These are phyloP conservation scores for Brachirus orientalis DNA, from an alignment of 2,113 vertebrate species.

Conservation along the genomic window DNA sequence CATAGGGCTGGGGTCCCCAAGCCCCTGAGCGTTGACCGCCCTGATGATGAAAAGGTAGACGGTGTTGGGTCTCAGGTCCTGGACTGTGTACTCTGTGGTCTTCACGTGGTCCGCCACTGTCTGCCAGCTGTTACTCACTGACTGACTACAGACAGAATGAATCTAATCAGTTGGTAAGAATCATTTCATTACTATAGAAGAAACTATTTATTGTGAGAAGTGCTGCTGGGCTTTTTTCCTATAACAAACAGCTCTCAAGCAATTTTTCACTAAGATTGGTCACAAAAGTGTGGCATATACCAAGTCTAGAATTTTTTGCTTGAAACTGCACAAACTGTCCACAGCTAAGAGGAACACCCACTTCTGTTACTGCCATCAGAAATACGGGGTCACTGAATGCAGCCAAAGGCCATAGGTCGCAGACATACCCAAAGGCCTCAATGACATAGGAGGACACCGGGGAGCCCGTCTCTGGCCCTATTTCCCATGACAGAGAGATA, in stretches of 20 bases:
- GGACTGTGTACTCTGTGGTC: slow-evolving; percentile 86
- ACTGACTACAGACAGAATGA: slow-evolving; percentile 82
- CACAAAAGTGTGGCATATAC: not conserved
- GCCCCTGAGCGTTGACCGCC: slow-evolving; percentile 90
- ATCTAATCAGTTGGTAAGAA: slow-evolving; percentile 12
- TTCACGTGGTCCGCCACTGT: slow-evolving; percentile 93
- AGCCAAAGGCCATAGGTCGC: slow-evolving; percentile 59
- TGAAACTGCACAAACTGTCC: slow-evolving; percentile 20
- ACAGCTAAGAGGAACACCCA: slow-evolving; percentile 49
- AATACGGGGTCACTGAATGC: slow-evolving; percentile 68
- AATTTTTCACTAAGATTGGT: slow-evolving; percentile 3
- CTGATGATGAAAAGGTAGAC: slow-evolving; percentile 96
- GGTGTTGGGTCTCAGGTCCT: slow-evolving; percentile 91
- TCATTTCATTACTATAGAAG: not conserved
- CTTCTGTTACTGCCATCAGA: slow-evolving; percentile 63
- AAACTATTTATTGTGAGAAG: not conserved
- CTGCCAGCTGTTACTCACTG: slow-evolving; percentile 96
- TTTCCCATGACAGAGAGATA: slow-evolving; percentile 95
- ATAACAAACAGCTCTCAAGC: not conserved
- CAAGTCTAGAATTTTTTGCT: not conserved
- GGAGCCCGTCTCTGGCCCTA: slow-evolving; percentile 86
- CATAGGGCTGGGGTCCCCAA: slow-evolving; percentile 93
- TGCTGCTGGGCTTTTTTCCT: not conserved
- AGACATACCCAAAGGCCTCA: slow-evolving; percentile 94
- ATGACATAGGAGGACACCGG: slow-evolving; percentile 92